Evolutionary conservation across 2,797 vertebrate genomes (phyloP).

Genomic region (Lepilemur ruficaudatus): DNA sequence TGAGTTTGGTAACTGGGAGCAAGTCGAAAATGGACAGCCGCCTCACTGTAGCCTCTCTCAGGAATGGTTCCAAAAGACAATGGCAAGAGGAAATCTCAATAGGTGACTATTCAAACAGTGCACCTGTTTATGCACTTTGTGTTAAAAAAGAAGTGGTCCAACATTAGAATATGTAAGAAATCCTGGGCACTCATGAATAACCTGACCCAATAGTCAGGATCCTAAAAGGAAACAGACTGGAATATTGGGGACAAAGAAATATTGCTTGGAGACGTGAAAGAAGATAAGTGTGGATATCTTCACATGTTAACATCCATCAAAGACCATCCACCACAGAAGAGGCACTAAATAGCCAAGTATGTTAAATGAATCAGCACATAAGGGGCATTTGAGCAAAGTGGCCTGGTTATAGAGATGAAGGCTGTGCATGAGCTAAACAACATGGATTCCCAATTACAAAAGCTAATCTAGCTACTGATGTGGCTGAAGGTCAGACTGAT

Average conservation of each 20-base stretch:
- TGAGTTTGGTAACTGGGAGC: not conserved
- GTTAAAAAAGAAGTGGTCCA: not conserved
- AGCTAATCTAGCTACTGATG: not conserved
- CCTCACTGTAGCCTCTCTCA: not conserved
- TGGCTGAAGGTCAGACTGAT: not conserved
- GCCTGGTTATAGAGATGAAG: not conserved
- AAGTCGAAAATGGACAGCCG: not conserved
- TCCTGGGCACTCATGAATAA: not conserved
- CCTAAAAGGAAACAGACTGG: not conserved
- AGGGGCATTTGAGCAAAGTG: too few relatives aligned
- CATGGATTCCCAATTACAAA: not conserved
- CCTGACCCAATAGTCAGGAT: too few relatives aligned
- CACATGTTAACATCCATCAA: not conserved
- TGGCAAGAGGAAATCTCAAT: not conserved
- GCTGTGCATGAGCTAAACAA: accelerated
- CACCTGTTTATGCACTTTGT: not conserved
- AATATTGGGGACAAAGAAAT: not conserved
- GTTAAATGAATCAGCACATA: not conserved
- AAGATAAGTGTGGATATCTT: not conserved
- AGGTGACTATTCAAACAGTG: too few relatives aligned
- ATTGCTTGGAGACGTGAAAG: not conserved
- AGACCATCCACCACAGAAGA: not conserved
- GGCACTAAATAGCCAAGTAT: accelerated
- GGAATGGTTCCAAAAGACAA: not conserved
- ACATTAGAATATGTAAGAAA: not conserved